Evolutionary conservation across 2,113 vertebrate species (phyloP).

Genomic region (Pagrus major): DNA sequence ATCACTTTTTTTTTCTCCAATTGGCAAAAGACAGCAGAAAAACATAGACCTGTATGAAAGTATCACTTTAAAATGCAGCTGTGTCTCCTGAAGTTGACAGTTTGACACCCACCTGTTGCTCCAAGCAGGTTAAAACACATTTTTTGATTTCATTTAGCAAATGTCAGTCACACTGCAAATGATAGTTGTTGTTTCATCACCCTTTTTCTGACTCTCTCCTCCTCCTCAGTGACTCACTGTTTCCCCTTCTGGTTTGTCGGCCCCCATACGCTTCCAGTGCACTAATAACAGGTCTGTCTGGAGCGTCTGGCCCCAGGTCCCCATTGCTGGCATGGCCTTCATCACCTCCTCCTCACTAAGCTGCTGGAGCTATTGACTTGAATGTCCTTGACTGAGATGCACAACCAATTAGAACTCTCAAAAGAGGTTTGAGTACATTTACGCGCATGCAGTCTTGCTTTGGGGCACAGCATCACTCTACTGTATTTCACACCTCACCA

Average conservation of each 20-base stretch:
- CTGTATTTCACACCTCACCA: conserved; percentile 22
- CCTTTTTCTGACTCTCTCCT: conserved; percentile 3
- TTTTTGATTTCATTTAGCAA: conserved; percentile 8
- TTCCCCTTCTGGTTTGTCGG: conserved; percentile 46
- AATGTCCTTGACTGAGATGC: conserved; percentile 50
- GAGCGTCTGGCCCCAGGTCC: conserved; percentile 51
- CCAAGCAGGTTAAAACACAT: conserved; percentile 35
- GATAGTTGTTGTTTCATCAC: conserved; percentile 13
- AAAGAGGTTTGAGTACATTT: conserved; percentile 11
- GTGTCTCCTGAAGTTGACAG: neutral
- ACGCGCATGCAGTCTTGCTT: conserved; percentile 4
- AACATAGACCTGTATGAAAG: neutral
- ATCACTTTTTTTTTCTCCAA: neutral
- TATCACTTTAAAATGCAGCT: neutral
- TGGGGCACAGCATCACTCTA: conserved; percentile 17
- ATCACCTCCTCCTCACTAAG: conserved; percentile 11
- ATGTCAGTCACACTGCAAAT: conserved; percentile 6
- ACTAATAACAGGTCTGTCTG: conserved; percentile 61
- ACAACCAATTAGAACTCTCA: conserved; percentile 33
- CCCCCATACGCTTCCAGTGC: conserved; percentile 29
- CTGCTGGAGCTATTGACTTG: conserved; percentile 18
- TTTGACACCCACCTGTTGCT: conserved; percentile 47
- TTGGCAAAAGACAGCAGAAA: neutral
- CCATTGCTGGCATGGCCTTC: conserved; percentile 29
- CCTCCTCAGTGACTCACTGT: conserved; percentile 54